Base-by-base conservation (phyloP, 2,888 invertebrate species). In the Hyles lineata region DNA sequence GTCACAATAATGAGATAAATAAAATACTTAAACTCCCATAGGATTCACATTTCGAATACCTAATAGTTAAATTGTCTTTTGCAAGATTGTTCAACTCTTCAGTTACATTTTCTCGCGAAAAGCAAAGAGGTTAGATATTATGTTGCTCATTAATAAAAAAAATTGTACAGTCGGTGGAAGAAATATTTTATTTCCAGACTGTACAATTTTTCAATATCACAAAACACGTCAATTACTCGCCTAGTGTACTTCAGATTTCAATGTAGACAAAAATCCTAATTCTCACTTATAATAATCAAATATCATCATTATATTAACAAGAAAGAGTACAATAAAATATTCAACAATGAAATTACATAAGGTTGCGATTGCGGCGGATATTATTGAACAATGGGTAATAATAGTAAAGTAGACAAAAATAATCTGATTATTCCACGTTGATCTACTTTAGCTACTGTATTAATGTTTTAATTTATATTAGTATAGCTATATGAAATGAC, bases 401-500 rank as follows among this genome's bases (percentile, higher is more conserved):
- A 63, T 43, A 43, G 15, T 43, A 43, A 43, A 43, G 35, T 43
- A 63, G 63, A 43, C 35, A 50, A 67, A 67, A 23, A 67, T 50
- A 67, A 23, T 43, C 21, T 11, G 23, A 50, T 67, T 63, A 15
- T 25, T 67, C 43, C 43, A 23, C 15, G 23, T 43, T 67, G 11
- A 63, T 67, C 67, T 67, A 67, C 43, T 50, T 67, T 67, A 63
- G 21, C 63, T 63, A 63, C 60, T 23, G 60, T 67, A 50, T 29
- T 15, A 63, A 35, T 63, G 5, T 35, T 63, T 63, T 23, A 50
- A 23, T 17, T 55, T 55, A 55, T 23, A 25, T 50, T 67, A 67
- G 5, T 50, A 50, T 25, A 55, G 7, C 23, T 67, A 67, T 50
- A 50, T 50, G 50, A 23, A 67, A 50, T 23, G 67, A 67, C 6